These are phyloP conservation scores for Etheostoma cragini DNA, from an alignment of 2,113 vertebrate genomes.

Conservation along the genomic window DNA sequence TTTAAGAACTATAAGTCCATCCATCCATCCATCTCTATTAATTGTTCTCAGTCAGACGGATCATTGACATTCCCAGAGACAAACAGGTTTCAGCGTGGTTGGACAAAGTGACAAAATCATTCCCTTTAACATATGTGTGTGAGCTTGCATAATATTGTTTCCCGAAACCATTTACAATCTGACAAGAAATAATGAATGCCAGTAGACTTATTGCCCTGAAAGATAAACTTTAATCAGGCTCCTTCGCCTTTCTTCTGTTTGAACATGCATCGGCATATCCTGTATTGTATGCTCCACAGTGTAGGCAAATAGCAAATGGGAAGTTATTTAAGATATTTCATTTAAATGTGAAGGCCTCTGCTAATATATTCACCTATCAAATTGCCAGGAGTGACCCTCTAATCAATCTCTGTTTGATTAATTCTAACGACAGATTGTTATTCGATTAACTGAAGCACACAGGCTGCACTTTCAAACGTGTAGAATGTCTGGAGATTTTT, in stretches of 20 bases:
- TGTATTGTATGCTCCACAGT: slow-evolving; percentile 67
- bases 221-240: slow-evolving; percentile 89
- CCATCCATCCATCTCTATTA: neutral
- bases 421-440: slow-evolving; percentile 71
- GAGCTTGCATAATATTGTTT: slow-evolving; percentile 82
- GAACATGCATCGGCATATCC: slow-evolving; percentile 84
- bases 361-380: slow-evolving; percentile 78
- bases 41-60: slow-evolving; percentile 54
- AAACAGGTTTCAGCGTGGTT: slow-evolving; percentile 76
- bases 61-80: slow-evolving; percentile 60
- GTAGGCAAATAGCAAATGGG: slow-evolving; percentile 84
- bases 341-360: slow-evolving; percentile 82
- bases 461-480: slow-evolving; percentile 49
- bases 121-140: slow-evolving; percentile 79
- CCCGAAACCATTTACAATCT: slow-evolving; percentile 83
- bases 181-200: slow-evolving; percentile 86
- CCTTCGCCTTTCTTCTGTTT: slow-evolving; percentile 80
- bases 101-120: slow-evolving; percentile 73
- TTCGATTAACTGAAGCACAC: slow-evolving; percentile 73
- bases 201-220: slow-evolving; percentile 85
- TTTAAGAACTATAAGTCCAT: no score
- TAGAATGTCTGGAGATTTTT: slow-evolving; percentile 34
- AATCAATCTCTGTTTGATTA: slow-evolving; percentile 77
- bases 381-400: slow-evolving; percentile 74
- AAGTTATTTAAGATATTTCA: slow-evolving; percentile 82